Evolutionary conservation across 2,113 vertebrate genomes (phyloP).

Genomic region (Carettochelys insculpta): DNA sequence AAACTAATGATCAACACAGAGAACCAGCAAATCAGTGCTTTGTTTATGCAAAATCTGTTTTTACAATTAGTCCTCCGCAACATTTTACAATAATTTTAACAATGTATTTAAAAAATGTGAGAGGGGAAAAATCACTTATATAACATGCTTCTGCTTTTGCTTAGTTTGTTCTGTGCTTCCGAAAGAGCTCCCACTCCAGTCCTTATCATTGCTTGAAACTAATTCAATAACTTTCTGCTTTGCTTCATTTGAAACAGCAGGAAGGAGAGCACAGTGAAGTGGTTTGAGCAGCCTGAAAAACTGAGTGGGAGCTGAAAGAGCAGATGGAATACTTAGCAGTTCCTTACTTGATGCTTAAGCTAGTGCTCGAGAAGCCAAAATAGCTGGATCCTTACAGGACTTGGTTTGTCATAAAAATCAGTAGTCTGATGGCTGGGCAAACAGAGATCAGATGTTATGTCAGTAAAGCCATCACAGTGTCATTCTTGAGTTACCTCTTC

Average conservation of each 20-base stretch:
- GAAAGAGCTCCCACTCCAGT: constrained; percentile 15
- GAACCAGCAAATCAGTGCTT: not conserved
- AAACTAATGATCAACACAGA: constrained; percentile 18
- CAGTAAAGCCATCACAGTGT: not conserved
- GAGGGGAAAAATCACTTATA: constrained; percentile 1
- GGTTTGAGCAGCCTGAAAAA: constrained; percentile 60
- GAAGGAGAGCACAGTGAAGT: constrained; percentile 34
- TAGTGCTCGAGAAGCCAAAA: constrained; percentile 41
- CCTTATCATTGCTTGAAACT: constrained; percentile 23
- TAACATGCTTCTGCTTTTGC: not conserved
- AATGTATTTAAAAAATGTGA: not conserved
- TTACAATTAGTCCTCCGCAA: not conserved
- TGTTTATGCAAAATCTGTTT: not conserved
- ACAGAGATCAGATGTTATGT: constrained; percentile 4
- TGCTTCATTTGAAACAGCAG: constrained; percentile 55
- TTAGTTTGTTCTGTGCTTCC: not conserved
- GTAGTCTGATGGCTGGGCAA: constrained; percentile 11
- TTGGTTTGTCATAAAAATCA: constrained; percentile 34
- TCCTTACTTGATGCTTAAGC: constrained; percentile 62
- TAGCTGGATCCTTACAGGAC: constrained; percentile 18
- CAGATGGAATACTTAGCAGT: constrained; percentile 39
- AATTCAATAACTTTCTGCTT: constrained; percentile 48
- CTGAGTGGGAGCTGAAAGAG: constrained; percentile 43
- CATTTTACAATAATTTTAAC: not conserved
- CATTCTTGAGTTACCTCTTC: constrained; percentile 6